Percentiles rank a stretch among this genome's conserved stretches.
Conservation (phyloP, 2,797 vertebrate species). For the Xenopus petersii region DNA sequence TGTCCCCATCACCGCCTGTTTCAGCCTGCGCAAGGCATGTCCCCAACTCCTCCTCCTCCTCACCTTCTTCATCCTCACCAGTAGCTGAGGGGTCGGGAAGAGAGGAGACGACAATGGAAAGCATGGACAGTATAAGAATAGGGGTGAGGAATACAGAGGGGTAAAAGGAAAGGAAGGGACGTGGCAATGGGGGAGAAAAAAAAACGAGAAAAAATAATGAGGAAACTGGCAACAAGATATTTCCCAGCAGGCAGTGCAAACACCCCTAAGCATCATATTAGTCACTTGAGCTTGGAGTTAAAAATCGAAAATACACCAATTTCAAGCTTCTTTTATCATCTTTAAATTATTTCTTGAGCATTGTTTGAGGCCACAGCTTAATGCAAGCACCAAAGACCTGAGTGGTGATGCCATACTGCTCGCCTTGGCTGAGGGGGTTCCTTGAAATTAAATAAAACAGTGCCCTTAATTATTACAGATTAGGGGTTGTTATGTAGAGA, state of each 20-base stretch:
- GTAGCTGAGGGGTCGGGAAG: constrained; percentile 64
- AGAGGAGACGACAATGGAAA: neutral
- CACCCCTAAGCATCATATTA: neutral
- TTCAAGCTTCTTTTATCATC: too few relatives aligned
- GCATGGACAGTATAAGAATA: neutral
- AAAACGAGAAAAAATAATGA: neutral
- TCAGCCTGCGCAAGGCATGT: constrained; percentile 69
- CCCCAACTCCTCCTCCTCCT: constrained; percentile 68
- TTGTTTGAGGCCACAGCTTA: too few relatives aligned
- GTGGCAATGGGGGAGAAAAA: neutral
- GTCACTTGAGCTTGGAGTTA: too few relatives aligned
- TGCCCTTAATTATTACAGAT: too few relatives aligned
- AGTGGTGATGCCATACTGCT: too few relatives aligned
- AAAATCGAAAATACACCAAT: too few relatives aligned
- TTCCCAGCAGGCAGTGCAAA: neutral
- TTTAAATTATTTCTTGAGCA: too few relatives aligned
- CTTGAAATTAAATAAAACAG: too few relatives aligned
- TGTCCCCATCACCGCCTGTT: constrained; percentile 77
- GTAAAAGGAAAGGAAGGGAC: neutral
- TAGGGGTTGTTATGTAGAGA: too few relatives aligned
- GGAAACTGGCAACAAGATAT: neutral
- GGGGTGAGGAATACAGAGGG: constrained; percentile 17
- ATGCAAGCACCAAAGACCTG: too few relatives aligned
- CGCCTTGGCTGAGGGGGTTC: too few relatives aligned
- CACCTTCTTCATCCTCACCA: constrained; percentile 74